phyloP scores from a whole-genome alignment of 2,888 invertebrate genomes.

The Drosophila peninsularis region DNA sequence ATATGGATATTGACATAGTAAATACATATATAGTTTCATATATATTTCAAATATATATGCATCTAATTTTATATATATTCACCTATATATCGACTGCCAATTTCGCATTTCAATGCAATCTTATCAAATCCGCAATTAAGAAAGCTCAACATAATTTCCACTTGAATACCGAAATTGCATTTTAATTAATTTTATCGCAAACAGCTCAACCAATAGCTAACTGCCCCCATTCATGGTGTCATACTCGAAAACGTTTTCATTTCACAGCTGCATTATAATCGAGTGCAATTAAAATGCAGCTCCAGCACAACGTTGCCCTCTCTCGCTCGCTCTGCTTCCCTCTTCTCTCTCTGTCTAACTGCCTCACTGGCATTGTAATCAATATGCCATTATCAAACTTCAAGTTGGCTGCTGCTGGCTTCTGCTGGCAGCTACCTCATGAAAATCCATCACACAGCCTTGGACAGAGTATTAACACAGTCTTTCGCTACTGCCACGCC shows the following conservation, averaged over 20 bases:
- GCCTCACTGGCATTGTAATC: constrained; percentile 24
- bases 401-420: constrained; percentile 10
- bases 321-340: not conserved
- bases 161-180: not conserved
- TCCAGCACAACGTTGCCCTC: not conserved
- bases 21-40: no score
- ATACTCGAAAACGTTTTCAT: constrained; percentile 18
- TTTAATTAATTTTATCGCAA: constrained; percentile 14
- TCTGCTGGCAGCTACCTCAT: constrained; percentile 16
- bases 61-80: no score
- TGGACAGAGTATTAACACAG: constrained; percentile 25
- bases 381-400: constrained; percentile 49
- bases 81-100: not conserved
- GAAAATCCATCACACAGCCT: constrained; percentile 25
- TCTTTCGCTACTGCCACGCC: not conserved
- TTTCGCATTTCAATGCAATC: not conserved
- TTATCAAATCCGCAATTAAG: not conserved
- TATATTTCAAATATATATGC: no score
- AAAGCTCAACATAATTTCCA: not conserved
- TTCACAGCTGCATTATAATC: constrained; percentile 32
- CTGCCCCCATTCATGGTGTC: not conserved
- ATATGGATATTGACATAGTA: no score
- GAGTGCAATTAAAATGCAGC: constrained; percentile 22
- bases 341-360: not conserved
- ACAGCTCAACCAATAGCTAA: not conserved